Percentiles rank a stretch among this genome's conserved stretches.
phyloP scores from a whole-genome alignment of 2,113 vertebrate species.

The Sterrhoptilus dennistouni region DNA sequence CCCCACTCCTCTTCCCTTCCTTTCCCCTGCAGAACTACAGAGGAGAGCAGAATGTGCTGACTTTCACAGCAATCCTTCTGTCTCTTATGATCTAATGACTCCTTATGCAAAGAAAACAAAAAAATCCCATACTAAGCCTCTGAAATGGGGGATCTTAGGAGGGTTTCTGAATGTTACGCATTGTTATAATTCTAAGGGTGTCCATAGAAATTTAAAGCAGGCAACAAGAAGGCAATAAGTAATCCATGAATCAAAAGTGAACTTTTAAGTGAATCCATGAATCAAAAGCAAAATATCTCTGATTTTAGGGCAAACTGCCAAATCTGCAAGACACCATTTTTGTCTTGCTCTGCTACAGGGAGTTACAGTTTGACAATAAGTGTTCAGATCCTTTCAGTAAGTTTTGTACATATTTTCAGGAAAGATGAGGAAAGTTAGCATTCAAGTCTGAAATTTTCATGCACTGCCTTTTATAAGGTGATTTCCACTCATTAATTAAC shows the following conservation, averaged over 20 bases:
- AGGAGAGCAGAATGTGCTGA: neutral
- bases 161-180: neutral
- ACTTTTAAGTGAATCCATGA: neutral
- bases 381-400: neutral
- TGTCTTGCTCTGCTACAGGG: neutral
- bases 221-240: neutral
- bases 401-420: neutral
- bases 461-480: neutral
- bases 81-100: neutral
- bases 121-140: neutral
- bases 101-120: neutral
- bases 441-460: neutral
- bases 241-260: neutral
- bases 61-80: neutral
- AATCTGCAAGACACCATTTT: neutral
- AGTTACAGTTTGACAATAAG: neutral
- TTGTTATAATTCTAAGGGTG: neutral
- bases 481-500: neutral
- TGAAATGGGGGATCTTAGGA: neutral
- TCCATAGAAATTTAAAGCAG: neutral
- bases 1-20: neutral
- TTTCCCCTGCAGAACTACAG: fast-evolving
- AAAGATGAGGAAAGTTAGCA: neutral
- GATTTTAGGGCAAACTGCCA: neutral
- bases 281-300: neutral